Evolutionary conservation across 2,797 vertebrate genomes (phyloP).

Genomic region (Artibeus jamaicensis): DNA sequence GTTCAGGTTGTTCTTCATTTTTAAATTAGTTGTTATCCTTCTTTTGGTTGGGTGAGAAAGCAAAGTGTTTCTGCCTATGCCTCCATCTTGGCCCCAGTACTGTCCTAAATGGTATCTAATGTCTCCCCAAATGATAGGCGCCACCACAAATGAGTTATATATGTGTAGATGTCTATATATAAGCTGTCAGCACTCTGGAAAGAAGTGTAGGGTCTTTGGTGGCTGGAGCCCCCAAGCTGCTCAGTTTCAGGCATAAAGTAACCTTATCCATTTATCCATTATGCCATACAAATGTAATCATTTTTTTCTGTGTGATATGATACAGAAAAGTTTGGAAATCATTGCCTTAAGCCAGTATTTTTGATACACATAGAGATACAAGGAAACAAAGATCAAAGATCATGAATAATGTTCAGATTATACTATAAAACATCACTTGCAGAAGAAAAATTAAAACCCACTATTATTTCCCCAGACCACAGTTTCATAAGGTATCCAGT

Average conservation of each 20-base stretch:
- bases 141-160: background rate
- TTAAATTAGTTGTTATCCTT: too few species aligned
- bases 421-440: constrained; percentile 29
- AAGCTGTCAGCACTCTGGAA: background rate
- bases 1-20: too few species aligned
- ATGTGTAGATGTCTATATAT: background rate
- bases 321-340: background rate
- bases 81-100: too few species aligned
- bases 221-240: background rate
- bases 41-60: too few species aligned
- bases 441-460: constrained; percentile 42
- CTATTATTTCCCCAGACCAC: constrained; percentile 26
- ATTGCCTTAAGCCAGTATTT: background rate
- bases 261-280: background rate
- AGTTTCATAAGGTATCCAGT: constrained; percentile 19
- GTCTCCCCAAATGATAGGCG: background rate
- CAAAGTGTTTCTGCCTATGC: too few species aligned
- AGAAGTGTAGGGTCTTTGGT: background rate
- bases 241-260: background rate
- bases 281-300: background rate
- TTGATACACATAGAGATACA: constrained; percentile 12
- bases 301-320: background rate
- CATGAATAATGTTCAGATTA: constrained; percentile 25
- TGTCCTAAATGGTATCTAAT: background rate
- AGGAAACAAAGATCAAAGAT: constrained; percentile 28